Evolutionary conservation across 2,888 invertebrate species (phyloP).

Genomic region (Drosophila neutralis): DNA sequence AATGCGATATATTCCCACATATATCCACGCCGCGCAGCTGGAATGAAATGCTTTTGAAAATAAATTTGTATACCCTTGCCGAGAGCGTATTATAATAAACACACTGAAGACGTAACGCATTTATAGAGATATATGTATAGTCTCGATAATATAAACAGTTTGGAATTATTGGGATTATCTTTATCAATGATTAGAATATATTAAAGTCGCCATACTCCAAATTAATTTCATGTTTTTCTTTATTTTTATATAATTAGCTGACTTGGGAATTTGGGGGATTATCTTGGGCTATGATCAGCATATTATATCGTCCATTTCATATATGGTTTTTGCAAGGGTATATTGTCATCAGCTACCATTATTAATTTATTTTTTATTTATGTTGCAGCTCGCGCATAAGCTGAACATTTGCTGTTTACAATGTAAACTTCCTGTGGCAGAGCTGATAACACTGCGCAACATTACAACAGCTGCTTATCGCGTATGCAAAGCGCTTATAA

Average conservation of each 20-base stretch:
- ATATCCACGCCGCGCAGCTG: slow-evolving; percentile 9
- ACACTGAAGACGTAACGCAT: not conserved
- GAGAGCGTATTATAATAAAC: not conserved
- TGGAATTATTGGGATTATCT: not conserved
- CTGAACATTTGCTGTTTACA: slow-evolving; percentile 40
- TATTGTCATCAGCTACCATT: not conserved
- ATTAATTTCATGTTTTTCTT: not conserved
- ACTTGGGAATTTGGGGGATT: not conserved
- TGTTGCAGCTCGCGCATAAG: slow-evolving; percentile 1
- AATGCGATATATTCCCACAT: slow-evolving; percentile 49
- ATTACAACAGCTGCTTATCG: slow-evolving; percentile 55
- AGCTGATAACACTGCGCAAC: slow-evolving; percentile 39
- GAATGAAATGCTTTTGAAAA: slow-evolving; percentile 49
- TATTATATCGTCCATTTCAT: not conserved
- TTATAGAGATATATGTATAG: not conserved
- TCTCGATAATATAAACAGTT: not conserved
- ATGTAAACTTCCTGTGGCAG: slow-evolving; percentile 51
- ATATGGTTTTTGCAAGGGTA: not conserved
- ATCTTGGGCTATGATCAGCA: not conserved
- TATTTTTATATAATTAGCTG: not conserved
- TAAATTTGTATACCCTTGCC: slow-evolving; percentile 27
- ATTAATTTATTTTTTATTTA: not conserved
- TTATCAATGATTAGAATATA: not conserved
- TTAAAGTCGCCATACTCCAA: not conserved
- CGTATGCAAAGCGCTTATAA: slow-evolving; percentile 10